Evolutionary conservation across 2,113 vertebrate genomes (phyloP), one percentile per base, ranked within the genome.

Genomic region (Bagarius yarrelli): DNA sequence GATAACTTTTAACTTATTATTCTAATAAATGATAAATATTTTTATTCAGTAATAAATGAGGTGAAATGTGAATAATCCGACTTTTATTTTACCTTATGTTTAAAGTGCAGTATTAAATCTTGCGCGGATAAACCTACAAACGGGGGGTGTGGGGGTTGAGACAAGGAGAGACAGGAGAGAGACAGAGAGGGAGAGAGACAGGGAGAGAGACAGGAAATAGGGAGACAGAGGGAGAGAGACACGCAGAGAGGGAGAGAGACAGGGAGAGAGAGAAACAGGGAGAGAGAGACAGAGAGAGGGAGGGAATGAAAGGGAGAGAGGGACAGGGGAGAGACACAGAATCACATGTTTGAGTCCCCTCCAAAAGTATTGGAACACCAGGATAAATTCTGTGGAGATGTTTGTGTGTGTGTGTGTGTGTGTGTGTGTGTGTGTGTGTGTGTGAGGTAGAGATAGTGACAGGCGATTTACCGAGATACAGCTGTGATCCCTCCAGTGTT

Each of bases 21-120:
- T 50, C 34, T 2, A 25, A 19, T 25, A 21, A 34, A 34, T 9
- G 4, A 16, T 12, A 15, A 63, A 47, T 47, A 47, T 9, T 9
- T 47, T 4, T 3, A 47, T 47, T 47, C n/a, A 44, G 15, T 25
- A 44, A 69, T 40, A 8, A 70, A 18, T 2, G 21, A 69, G 34
- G 3, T 66, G 63, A 66, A 11, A 9, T 66, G 32, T 34, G 30
- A 64, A 64, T 21, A 18, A 18, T 64, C 30, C 12, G 13, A 13
- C 15, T 11, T n/a, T 47, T 50, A 12, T 3, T 15, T 83, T 83
- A 99, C 98, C 97, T 99, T 99, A 91, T 99, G 96, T 91, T 93
- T 92, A 86, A 98, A 99, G 83, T 98, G 96, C 85, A 99, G 94
- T 84, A 99, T 96, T 83, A 99, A 94, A 92, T 99, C 98, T 89